phyloP scores from a whole-genome alignment of 2,888 invertebrate species.

The Bombylius major region DNA sequence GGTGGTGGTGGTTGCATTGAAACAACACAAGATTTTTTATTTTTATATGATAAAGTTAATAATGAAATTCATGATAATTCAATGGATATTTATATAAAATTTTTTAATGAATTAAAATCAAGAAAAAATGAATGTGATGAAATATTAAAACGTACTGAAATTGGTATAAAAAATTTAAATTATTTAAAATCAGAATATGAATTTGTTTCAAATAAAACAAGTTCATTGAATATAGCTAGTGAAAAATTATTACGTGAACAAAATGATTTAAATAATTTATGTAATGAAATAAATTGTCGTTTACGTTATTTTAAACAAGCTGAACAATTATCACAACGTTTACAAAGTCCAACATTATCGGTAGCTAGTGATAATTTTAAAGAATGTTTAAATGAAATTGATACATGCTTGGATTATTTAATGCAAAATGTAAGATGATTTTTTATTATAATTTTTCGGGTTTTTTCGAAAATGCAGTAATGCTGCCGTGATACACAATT shows the following conservation, averaged over 20 bases:
- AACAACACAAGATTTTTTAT: conserved; percentile 52
- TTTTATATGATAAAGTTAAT: conserved; percentile 63
- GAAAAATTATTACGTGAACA: conserved; percentile 86
- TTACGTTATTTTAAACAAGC: conserved; percentile 78
- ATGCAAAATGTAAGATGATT: conserved; percentile 54
- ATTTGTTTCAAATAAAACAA: conserved; percentile 83
- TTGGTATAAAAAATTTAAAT: conserved; percentile 56
- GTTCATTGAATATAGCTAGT: conserved; percentile 80
- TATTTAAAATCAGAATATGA: conserved; percentile 66
- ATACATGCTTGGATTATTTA: conserved; percentile 76
- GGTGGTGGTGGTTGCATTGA: conserved; percentile 32
- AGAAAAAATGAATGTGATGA: conserved; percentile 56
- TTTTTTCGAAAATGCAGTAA: too few species aligned
- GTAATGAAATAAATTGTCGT: conserved; percentile 65
- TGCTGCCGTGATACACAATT: too few species aligned
- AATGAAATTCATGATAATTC: conserved; percentile 55
- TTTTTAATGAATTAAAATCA: conserved; percentile 55
- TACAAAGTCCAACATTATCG: conserved; percentile 66
- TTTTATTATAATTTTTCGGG: not conserved
- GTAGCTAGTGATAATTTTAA: conserved; percentile 77
- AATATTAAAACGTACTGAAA: conserved; percentile 53
- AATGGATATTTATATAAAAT: conserved; percentile 55
- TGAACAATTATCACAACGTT: conserved; percentile 63
- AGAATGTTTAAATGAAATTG: conserved; percentile 67
- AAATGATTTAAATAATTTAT: conserved; percentile 64